phyloP scores from a whole-genome alignment of 2,888 invertebrate genomes.

The Amorpha juglandis region DNA sequence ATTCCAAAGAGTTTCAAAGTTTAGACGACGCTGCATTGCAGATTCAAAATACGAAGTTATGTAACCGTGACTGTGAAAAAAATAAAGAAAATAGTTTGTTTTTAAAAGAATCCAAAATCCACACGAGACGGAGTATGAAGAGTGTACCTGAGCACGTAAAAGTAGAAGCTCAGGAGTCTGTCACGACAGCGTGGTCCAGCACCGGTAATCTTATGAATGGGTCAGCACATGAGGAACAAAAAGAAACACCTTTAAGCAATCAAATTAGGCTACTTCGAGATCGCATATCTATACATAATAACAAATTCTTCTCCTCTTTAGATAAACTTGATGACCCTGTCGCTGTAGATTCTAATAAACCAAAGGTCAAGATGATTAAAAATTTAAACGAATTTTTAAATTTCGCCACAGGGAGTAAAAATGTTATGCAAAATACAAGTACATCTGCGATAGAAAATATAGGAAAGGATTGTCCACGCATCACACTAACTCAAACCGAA shows the following conservation, averaged over 20 bases:
- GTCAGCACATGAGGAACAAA: conserved; percentile 53
- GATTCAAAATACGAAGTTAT: conserved; percentile 51
- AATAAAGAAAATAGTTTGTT: conserved; percentile 49
- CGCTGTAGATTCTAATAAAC: conserved; percentile 66
- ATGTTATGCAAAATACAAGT: conserved; percentile 30
- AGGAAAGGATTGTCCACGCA: conserved; percentile 64
- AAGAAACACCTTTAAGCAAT: conserved; percentile 69
- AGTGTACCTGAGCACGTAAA: conserved; percentile 71
- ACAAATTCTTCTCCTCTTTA: conserved; percentile 83
- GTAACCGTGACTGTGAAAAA: conserved; percentile 54
- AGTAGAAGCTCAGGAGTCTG: conserved; percentile 46
- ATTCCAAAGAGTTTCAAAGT: conserved; percentile 87
- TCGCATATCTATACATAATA: conserved; percentile 76
- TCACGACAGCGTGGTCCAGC: conserved; percentile 57
- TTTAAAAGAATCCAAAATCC: conserved; percentile 54
- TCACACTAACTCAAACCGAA: conserved; percentile 69
- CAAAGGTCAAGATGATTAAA: conserved; percentile 86
- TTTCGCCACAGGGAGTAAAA: conserved; percentile 88
- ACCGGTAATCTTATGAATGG: conserved; percentile 71
- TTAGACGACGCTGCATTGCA: conserved; percentile 86
- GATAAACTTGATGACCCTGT: conserved; percentile 80
- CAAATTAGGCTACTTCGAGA: conserved; percentile 73
- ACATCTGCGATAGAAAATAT: conserved; percentile 57
- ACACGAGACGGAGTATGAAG: conserved; percentile 62
- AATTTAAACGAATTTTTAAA: conserved; percentile 94